Conservation (phyloP, 2,797 vertebrate genomes). For the Siniperca scherzeri region DNA sequence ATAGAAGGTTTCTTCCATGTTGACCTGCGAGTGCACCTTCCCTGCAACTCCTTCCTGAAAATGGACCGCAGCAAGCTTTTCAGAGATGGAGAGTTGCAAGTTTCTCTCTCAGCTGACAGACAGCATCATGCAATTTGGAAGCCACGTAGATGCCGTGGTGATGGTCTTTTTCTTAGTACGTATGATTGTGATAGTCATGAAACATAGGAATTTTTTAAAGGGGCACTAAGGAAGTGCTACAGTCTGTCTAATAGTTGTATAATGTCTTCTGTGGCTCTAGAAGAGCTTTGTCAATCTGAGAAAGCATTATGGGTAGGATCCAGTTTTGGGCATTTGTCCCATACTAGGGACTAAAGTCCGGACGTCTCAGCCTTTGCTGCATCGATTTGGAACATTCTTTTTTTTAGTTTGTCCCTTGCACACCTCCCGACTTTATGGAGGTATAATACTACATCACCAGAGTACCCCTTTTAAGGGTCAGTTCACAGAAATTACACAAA, state of each 20-base stretch:
- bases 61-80: slow-evolving; percentile 44
- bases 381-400: neutral
- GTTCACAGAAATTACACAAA: neutral
- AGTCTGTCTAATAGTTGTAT: neutral
- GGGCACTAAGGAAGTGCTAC: neutral
- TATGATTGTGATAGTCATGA: neutral
- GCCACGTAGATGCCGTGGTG: neutral
- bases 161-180: slow-evolving; percentile 2
- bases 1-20: slow-evolving; percentile 68
- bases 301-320: neutral
- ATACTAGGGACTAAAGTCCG: neutral
- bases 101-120: slow-evolving; percentile 29
- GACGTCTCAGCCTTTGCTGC: neutral
- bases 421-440: neutral
- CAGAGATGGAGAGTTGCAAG: slow-evolving; percentile 21
- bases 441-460: neutral
- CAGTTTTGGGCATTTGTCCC: neutral
- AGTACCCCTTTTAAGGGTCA: neutral
- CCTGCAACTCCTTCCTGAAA: slow-evolving; percentile 41
- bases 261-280: neutral
- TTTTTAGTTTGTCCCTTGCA: neutral
- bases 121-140: slow-evolving; percentile 29
- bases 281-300: neutral
- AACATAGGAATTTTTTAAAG: slow-evolving; percentile 20
- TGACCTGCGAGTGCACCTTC: slow-evolving; percentile 73